Conservation (phyloP, 1,140 invertebrate species). For the Caenorhabditis latens region DNA sequence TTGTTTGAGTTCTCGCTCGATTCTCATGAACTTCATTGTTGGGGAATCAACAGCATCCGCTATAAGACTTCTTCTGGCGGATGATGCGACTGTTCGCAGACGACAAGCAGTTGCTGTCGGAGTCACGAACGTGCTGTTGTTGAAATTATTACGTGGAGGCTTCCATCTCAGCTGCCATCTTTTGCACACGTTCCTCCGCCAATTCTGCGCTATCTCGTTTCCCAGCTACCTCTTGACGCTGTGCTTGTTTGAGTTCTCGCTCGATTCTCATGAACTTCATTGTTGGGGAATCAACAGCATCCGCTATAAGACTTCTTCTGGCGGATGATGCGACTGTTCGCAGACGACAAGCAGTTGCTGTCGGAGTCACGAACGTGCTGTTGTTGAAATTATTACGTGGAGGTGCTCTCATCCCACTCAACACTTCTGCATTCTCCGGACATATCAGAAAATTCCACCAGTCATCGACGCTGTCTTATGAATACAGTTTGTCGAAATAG, state of each 20-base stretch:
- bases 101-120: too few relatives aligned
- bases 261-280: constrained; percentile 46
- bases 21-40: too few relatives aligned
- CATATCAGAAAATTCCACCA: neutral
- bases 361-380: neutral
- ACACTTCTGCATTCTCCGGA: neutral
- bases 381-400: neutral
- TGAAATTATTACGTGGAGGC: too few relatives aligned
- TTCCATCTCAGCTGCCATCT: too few relatives aligned
- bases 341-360: neutral
- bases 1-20: too few relatives aligned
- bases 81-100: too few relatives aligned
- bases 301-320: constrained; percentile 9
- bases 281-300: constrained; percentile 23
- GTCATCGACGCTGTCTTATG: neutral
- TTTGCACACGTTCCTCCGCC: too few relatives aligned
- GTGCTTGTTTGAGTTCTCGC: constrained; percentile 5
- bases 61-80: too few relatives aligned
- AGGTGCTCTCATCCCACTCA: neutral
- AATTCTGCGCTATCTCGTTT: too few relatives aligned
- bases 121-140: too few relatives aligned
- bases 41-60: too few relatives aligned
- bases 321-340: neutral
- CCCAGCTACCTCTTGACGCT: too few relatives aligned
- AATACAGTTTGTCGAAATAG: neutral